Base-by-base conservation (phyloP, 53 echinoderm and acorn worm genomes). In the Echinometra lucunter region DNA sequence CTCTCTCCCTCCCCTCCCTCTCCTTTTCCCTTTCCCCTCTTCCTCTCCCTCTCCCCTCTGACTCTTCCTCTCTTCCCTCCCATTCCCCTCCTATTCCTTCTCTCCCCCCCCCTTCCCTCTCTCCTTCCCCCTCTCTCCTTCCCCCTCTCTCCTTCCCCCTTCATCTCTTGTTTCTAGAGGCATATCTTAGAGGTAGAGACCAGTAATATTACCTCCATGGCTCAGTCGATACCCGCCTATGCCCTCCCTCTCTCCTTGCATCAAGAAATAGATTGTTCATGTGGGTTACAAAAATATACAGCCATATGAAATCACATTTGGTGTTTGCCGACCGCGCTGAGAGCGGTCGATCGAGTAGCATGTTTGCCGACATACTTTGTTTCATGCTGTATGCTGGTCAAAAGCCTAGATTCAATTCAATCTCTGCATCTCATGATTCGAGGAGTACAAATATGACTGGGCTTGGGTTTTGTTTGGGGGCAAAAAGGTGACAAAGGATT, bases 221-320 rank as follows among this genome's bases (percentile, higher is more conserved):
- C 63, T 89, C 89, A 57, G 37, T 67, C 70, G 57, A 91, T 91
- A 67, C 66, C 35, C 40, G 9, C 44, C 45, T 37, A 58, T 89
- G 37, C 89, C 89, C 47, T 40, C 91, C 67, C 58, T 30, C 89
- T 60, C 89, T 37, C 89, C 89, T 32, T 53, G 19, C 89, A 57
- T 89, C 37, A 16, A 89, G 37, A 60, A 58, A 89, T 89, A 58
- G 89, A 89, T 9, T 89, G 44, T 45, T 45, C 66, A 91, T 67
- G 66, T 91, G 45, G 91, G 91, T 91, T 91, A 91, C 66, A 91
- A 69, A 66, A 91, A 91, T 67, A 91, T 42, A 66, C 45, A 63
- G 67, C 27, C 45, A 40, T 67, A 91, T 91, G 69, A 67, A 91
- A 91, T 91, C 91, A 91, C 67, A 91, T 91, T 91, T 67, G 44